phyloP scores from a whole-genome alignment of 1,140 invertebrate genomes.

The Sminthurides bifidus region DNA sequence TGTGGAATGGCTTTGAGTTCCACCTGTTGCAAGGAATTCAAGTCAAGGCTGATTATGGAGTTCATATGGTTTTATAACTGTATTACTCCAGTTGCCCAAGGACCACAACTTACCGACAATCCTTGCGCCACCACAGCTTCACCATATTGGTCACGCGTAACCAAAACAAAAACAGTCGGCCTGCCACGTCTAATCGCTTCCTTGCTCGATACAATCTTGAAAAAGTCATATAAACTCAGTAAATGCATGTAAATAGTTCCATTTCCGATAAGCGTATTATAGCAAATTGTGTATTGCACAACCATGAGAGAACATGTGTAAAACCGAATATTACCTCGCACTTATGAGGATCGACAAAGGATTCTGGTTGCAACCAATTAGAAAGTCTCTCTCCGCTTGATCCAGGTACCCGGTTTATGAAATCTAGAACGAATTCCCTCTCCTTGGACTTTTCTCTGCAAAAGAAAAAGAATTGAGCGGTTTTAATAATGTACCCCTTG shows the following conservation, averaged over 20 bases:
- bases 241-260: neutral
- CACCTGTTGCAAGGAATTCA: slow-evolving; percentile 37
- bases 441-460: slow-evolving; percentile 62
- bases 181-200: slow-evolving; percentile 62
- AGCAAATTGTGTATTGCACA: neutral
- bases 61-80: too few species aligned
- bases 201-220: slow-evolving; percentile 29
- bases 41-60: neutral
- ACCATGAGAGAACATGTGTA: neutral
- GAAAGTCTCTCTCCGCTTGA: slow-evolving; percentile 84
- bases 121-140: slow-evolving; percentile 70
- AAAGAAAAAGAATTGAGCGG: slow-evolving; percentile 12
- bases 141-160: slow-evolving; percentile 85
- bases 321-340: slow-evolving; percentile 54
- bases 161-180: slow-evolving; percentile 65
- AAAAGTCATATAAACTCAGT: neutral
- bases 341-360: slow-evolving; percentile 73
- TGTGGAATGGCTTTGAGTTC: slow-evolving; percentile 61
- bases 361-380: slow-evolving; percentile 85
- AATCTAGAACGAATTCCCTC: slow-evolving; percentile 84
- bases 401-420: slow-evolving; percentile 69
- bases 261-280: neutral
- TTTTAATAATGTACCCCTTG: too few species aligned
- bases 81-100: too few species aligned
- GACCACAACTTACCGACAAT: slow-evolving; percentile 63